Base-by-base conservation (phyloP, 1,140 invertebrate species). In the Oppia nitens region DNA sequence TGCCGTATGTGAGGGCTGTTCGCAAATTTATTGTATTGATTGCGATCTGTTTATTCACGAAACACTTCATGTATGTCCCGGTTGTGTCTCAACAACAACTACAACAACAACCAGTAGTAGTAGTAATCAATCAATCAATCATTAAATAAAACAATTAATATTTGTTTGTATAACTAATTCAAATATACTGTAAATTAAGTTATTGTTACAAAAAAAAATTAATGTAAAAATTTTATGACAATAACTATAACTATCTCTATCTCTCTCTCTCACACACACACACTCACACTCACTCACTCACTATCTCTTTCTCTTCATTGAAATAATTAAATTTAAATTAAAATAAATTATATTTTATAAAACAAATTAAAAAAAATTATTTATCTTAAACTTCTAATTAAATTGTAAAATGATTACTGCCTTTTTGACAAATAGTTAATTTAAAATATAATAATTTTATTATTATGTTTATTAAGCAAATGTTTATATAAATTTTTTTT, bases 21-120 rank as follows among this genome's bases (percentile, higher is more conserved):
- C 72, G 0, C 79, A 84, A 65, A 72, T 78, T 29, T 96, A 87
- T 72, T 98, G 94, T 70, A 75, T 90, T 60, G 90, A 96, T 68
- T 98, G 93, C 76, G 93, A 97, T 74, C 78, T 90, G 57, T 92
- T 94, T 69, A 82, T 96, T 54, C 88, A 95, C 64, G 87, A 91
- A 63, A 84, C 85, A 2, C 72, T 97, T 28, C 92, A 97, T 70
- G 85, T 84, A 11, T 98, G 93, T 75, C 91, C 92, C 21, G 92
- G 89, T 25, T 98, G 94, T 78, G 81, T 14, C n/a, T 47, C n/a
- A n/a, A 14, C 45, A 14, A 14, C n/a, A 47, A 14, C 14, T 47
- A n/a, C n/a, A 47, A n/a, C 45, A 47, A 47, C n/a, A 14, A n/a
- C 14, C 45, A 14, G 45, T n/a, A 47, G 45, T n/a, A 47, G 45